Conservation (phyloP, 64 coral and sea anemone species). For the Stylophora pistillata region DNA sequence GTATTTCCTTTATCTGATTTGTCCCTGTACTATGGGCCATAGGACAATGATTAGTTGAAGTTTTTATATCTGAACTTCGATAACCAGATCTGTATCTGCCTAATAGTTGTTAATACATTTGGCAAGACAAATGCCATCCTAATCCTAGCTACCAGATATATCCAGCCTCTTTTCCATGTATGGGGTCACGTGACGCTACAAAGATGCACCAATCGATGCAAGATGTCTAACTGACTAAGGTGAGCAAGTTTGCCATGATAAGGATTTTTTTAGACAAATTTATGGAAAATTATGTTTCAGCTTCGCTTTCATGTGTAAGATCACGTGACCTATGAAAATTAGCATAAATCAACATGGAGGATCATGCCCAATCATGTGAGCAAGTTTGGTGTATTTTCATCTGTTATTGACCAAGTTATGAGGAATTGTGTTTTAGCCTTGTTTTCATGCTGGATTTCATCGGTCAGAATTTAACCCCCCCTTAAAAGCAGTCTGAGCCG, state of each 20-base stretch:
- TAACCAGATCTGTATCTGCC: too few relatives aligned
- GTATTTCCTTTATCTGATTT: too few relatives aligned
- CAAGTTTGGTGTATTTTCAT: conserved; percentile 64
- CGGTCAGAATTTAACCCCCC: too few relatives aligned
- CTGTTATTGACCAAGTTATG: conserved; percentile 37
- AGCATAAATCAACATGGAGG: conserved; percentile 69
- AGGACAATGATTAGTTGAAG: too few relatives aligned
- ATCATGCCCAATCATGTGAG: conserved; percentile 75
- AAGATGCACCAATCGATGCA: conserved; percentile 64
- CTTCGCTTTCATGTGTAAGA: too few relatives aligned
- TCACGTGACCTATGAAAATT: conserved; percentile 48
- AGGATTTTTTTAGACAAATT: conserved; percentile 57
- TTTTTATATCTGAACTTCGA: too few relatives aligned
- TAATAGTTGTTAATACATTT: too few relatives aligned
- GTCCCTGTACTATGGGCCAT: too few relatives aligned
- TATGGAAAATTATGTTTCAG: not conserved
- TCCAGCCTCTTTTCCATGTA: conserved; percentile 33
- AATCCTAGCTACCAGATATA: not conserved
- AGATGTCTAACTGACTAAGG: conserved; percentile 66
- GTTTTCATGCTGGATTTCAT: too few relatives aligned
- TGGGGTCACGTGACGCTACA: conserved; percentile 58
- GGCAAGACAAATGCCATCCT: conserved; percentile 47
- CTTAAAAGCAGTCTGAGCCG: conserved; percentile 55
- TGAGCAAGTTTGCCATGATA: conserved; percentile 67
- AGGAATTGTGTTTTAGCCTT: too few relatives aligned